Evolutionary conservation across 2,888 invertebrate species (phyloP), one percentile per base, ranked within the genome.

Genomic region (Philereme vetulata): DNA sequence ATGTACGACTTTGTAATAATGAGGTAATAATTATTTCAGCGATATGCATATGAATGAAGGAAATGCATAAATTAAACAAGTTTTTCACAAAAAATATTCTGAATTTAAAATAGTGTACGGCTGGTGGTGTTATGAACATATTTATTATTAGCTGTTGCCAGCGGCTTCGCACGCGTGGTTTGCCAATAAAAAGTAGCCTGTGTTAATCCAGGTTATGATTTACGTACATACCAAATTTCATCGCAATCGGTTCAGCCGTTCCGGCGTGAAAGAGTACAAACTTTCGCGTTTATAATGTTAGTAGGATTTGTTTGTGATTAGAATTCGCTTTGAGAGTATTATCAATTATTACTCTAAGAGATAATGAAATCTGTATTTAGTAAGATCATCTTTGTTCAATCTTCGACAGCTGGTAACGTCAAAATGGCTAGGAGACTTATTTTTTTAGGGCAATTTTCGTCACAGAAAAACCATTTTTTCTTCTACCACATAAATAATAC

Each of bases 1-100:
- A 4, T 5, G 6, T 8, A 36, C 36, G 36, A 36, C 4, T 36
- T 46, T 34, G 8, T 42, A 35, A 35, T 10, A 50, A 21, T 33
- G 35, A 46, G 46, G 9, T 47, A 60, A n/a, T n/a, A n/a, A 43
- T 60, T 35, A 34, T 33, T 11, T 48, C 36, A 10, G 36, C 11
- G 9, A 33, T 4, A 33, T 32, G 46, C 34, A 42, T n/a, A 42
- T 42, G n/a, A n/a, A 42, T 38, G 6, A 38, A 38, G 5, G 5
- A 38, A 38, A 38, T 6, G 38, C 7, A 38, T 6, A 38, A 21
- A 21, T 21, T 21, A 21, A 38, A 38, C 38, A 7, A 38, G 38
- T 8, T 38, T 38, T 38, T 5, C 38, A 38, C 8, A 6, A 8
- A 38, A 38, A 8, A 36, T 36, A 38, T 38, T 38, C 38, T 8